These are phyloP conservation scores for Fopius arisanus DNA, from an alignment of 1,140 invertebrate genomes.

Conservation along the genomic window DNA sequence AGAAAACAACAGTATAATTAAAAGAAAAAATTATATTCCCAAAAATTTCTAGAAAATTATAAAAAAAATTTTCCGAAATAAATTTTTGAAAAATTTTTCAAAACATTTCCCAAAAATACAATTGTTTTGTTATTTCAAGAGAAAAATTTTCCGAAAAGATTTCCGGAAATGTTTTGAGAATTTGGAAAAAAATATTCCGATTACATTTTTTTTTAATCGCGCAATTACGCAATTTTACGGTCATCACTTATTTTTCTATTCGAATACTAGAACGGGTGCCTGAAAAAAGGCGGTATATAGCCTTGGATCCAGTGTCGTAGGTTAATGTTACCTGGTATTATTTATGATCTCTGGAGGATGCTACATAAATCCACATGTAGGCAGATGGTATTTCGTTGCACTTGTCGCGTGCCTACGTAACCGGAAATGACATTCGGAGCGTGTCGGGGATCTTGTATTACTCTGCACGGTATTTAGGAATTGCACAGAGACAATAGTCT, in stretches of 20 bases:
- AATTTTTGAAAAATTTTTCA: too few relatives aligned
- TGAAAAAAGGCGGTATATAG: neutral
- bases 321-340: neutral
- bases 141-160: too few relatives aligned
- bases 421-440: constrained; percentile 50
- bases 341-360: neutral
- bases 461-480: constrained; percentile 6
- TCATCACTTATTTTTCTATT: neutral
- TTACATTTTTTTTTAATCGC: too few relatives aligned
- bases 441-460: constrained; percentile 49
- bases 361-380: neutral
- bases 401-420: constrained; percentile 44
- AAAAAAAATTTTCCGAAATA: too few relatives aligned
- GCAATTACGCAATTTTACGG: neutral
- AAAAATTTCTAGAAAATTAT: too few relatives aligned
- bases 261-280: neutral
- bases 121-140: too few relatives aligned
- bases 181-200: too few relatives aligned
- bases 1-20: too few relatives aligned
- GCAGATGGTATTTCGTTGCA: constrained; percentile 41
- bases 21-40: too few relatives aligned
- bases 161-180: too few relatives aligned
- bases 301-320: neutral
- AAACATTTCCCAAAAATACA: too few relatives aligned
- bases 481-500: neutral